Evolutionary conservation across 2,113 vertebrate genomes (phyloP), one percentile per base, ranked within the genome.

Genomic region (Cephalopterus ornatus): DNA sequence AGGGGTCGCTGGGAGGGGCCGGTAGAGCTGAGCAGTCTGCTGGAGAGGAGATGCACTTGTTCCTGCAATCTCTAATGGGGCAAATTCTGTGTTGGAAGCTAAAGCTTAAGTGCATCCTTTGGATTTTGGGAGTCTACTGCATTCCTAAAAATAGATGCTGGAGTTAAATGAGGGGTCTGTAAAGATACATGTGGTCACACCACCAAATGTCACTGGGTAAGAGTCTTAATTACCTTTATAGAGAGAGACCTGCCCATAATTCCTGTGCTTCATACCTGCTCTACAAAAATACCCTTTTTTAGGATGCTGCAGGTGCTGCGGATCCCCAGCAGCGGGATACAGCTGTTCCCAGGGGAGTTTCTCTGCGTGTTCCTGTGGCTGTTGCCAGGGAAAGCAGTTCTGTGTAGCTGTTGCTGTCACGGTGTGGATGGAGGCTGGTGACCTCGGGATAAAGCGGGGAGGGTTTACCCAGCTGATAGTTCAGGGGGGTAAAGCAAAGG

Each of bases 351-450:
- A 9, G 1, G 4, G 32, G 3, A 12, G 5, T 13, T 68, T 15
- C 66, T 63, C 8, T 59, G 30, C 68, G 12, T 32, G 21, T 37
- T 46, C 2, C 61, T 18, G 0, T 5, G 10, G 14, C 1, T 12
- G 8, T 12, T 33, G 3, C 17, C 7, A 6, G 37, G 33, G 24
- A 59, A 13, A 68, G 1, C 33, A 30, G 12, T 21, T 53, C 21
- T 27, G 32, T 37, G n/a, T 18, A 1, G 77, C 53, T 44, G 37
- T 19, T 39, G 59, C 39, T n/a, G 1, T 37, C 0, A 0, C 4
- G 53, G 11, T 26, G 18, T 20, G 28, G 35, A 4, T 20, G 20
- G 61, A 49, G 59, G 23, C 67, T 55, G 76, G 13, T 53, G 35
- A 10, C 18, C 26, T 78, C 0, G 7, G 32, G 19, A 3, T 33